phyloP scores from a whole-genome alignment of 2,113 vertebrate genomes.

The Sterrhoptilus dennistouni region DNA sequence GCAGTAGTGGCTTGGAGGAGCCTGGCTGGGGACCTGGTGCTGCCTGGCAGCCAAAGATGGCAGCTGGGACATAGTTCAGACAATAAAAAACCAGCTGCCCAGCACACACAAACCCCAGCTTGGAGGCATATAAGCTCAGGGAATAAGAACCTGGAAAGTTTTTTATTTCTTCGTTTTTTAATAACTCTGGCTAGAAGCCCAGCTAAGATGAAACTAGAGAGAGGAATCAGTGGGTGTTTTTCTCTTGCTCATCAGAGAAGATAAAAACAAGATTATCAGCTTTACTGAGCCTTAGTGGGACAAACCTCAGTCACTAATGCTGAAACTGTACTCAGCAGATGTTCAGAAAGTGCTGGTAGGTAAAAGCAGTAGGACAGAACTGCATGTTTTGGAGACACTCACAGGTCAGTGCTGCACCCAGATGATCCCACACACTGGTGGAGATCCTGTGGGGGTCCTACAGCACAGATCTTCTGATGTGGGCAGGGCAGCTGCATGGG shows the following conservation, averaged over 20 bases:
- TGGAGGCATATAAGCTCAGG: no score
- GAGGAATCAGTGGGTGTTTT: background rate
- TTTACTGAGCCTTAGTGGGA: background rate
- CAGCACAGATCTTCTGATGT: accelerated
- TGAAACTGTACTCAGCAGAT: background rate
- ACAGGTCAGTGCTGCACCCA: accelerated
- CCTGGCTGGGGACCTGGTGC: background rate
- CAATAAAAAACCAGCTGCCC: background rate
- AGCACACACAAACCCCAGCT: no score
- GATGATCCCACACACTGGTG: accelerated
- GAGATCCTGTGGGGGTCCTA: background rate
- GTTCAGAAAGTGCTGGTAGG: background rate
- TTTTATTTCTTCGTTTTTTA: background rate
- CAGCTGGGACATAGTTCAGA: background rate
- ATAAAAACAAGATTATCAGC: background rate
- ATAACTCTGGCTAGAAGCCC: background rate
- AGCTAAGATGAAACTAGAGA: background rate
- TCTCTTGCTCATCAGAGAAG: background rate
- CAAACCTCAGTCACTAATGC: background rate
- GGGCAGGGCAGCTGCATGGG: background rate
- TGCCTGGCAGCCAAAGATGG: accelerated
- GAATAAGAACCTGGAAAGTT: background rate
- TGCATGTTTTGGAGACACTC: accelerated
- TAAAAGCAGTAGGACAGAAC: background rate
- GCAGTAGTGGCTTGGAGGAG: background rate